Evolutionary conservation across 1,140 invertebrate species (phyloP), one percentile per base, ranked within the genome.

Genomic region (Babylonia areolata): DNA sequence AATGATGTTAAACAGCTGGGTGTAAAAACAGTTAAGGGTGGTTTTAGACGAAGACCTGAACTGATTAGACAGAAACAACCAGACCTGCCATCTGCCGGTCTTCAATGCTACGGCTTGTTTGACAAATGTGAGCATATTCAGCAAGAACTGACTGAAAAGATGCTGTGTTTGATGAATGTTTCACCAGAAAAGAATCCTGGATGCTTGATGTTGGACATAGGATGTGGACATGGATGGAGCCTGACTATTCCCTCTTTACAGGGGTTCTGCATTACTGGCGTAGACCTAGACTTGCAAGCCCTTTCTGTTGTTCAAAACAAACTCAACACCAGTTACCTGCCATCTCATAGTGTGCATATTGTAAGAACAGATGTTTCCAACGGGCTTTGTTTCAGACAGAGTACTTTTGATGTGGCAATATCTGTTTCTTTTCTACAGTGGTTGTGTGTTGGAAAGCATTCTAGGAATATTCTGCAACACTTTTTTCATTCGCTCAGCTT

Each of bases 401-500:
- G 33, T 64, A 69, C n/a, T 35, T 87, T 89, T 87, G 87, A 89
- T 58, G 33, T 69, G 11, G 87, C 84, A 5, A 46, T 89, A 15
- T 88, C 87, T 51, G 69, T 88, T 54, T 89, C 89, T 54, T 87
- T 88, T 54, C 73, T 89, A 35, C 89, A 89, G 81, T 89, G 89
- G 89, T 73, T 89, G 40, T 86, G 86, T 51, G 79, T 37, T n/a
- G 51, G 71, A 23, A 54, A 75, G 9, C 23, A 69, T 23, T 39
- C 75, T 3, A 46, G 11, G 20, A 75, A 84, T 54, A 54, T 35
- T 23, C 51, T 89, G 77, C 17, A 82, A 15, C 23, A 20, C 23
- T 89, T 89, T 40, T 89, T 87, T 33, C 31, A 31, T 3, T 87
- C 86, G 2, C 35, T 88, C 17, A 84, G 75, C 35, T 39, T 35